Evolutionary conservation across 2,797 vertebrate genomes (phyloP), one percentile per base, ranked within the genome.

Genomic region (Pangasius larnaudii): DNA sequence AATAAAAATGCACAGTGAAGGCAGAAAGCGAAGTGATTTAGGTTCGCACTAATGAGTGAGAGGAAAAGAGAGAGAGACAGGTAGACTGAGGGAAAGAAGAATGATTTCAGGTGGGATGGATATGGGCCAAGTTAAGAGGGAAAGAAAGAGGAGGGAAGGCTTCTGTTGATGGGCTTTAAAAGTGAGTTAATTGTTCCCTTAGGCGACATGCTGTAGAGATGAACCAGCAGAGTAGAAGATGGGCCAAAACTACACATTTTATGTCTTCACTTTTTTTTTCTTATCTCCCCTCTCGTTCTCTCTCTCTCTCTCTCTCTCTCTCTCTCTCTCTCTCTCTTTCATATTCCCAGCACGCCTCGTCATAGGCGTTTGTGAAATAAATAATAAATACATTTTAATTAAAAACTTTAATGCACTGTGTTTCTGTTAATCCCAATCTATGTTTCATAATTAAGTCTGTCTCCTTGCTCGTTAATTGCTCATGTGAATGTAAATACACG

Each of bases 151-250:
- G 36, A 89, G 91, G 91, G 88, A 91, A 87, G 91, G 91, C 63
- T 94, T 93, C 92, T 94, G 94, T 93, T 93, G 89, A 94, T 95
- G 93, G 93, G 92, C 96, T 95, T 94, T 96, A 95, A 96, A 95
- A 95, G 94, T 92, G 91, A 94, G 94, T 95, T 96, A 96, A 96
- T 96, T 96, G 94, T 96, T 96, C 96, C 95, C 95, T 5, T 7
- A 93, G 93, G 96, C 94, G 90, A 90, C 86, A 83, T 94, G 93
- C 90, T 94, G 95, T 93, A 90, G 92, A 92, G 91, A 92, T 53
- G 89, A 88, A 93, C 92, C 92, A 93, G 93, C 94, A 82, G 89
- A 89, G 94, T 91, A 93, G 92, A 93, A 94, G 92, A 94, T 93
- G 93, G 90, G 91, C 92, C 90, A 86, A 95, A 95, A 94, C 94